Evolutionary conservation across 1,140 invertebrate species (phyloP).

Genomic region (Saxidomus purpurata): DNA sequence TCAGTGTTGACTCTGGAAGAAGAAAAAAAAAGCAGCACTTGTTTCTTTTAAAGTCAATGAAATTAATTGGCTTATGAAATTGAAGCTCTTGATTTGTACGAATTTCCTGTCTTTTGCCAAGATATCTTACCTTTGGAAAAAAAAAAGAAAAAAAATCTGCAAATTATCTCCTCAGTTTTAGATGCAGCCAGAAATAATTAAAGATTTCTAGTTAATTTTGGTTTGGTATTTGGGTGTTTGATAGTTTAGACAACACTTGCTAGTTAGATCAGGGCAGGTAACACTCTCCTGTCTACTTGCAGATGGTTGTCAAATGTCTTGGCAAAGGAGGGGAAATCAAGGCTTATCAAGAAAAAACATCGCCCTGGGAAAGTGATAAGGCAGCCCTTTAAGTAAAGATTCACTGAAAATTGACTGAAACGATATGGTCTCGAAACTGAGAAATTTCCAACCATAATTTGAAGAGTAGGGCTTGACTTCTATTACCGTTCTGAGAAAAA

Average conservation of each 20-base stretch:
- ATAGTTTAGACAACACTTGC: slow-evolving; percentile 16
- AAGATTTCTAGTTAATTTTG: background rate
- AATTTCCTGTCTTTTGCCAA: slow-evolving; percentile 20
- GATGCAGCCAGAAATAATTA: slow-evolving; percentile 23
- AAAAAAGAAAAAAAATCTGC: slow-evolving; percentile 12
- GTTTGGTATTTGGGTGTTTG: background rate
- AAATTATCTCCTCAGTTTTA: slow-evolving; percentile 37
- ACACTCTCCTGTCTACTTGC: slow-evolving; percentile 79
- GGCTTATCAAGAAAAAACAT: slow-evolving; percentile 78
- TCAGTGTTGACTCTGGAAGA: no score
- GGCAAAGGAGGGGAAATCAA: slow-evolving; percentile 77
- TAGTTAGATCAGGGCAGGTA: slow-evolving; percentile 30
- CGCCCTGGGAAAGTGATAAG: slow-evolving; percentile 75
- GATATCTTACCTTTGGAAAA: background rate
- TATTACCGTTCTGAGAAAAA: no score
- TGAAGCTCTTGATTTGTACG: slow-evolving; percentile 36
- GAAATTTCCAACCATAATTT: background rate
- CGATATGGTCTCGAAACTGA: background rate
- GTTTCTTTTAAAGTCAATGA: no score
- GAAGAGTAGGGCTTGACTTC: background rate
- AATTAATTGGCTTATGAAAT: no score
- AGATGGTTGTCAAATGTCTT: slow-evolving; percentile 82
- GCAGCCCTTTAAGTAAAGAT: slow-evolving; percentile 42
- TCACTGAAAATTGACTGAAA: background rate
- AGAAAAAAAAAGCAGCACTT: no score